Evolutionary conservation across 2,888 invertebrate genomes (phyloP).

Genomic region (Volucella inflata): DNA sequence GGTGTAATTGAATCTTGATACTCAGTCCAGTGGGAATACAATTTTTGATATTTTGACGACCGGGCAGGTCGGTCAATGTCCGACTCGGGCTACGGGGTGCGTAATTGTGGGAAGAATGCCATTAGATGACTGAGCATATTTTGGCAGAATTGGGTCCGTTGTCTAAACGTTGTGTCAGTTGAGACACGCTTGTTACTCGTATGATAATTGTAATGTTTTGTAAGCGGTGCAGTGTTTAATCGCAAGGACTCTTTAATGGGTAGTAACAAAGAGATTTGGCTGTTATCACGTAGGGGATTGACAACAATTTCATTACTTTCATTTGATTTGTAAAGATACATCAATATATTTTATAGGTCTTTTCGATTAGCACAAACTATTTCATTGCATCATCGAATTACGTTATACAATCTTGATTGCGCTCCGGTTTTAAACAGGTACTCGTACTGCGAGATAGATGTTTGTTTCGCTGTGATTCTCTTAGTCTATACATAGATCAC

Average conservation of each 20-base stretch:
- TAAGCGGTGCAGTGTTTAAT: slow-evolving; percentile 33
- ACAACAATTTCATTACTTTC: too few relatives aligned
- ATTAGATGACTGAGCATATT: slow-evolving; percentile 43
- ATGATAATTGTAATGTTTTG: slow-evolving; percentile 2
- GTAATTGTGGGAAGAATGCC: slow-evolving; percentile 36
- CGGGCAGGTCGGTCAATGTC: background rate
- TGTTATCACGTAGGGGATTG: too few relatives aligned
- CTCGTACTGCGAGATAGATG: too few relatives aligned
- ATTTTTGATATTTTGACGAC: slow-evolving; percentile 3
- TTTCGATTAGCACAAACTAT: too few relatives aligned
- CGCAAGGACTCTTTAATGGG: slow-evolving; percentile 13
- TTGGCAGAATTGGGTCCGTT: slow-evolving; percentile 15
- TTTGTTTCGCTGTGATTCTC: too few relatives aligned
- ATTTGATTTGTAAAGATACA: too few relatives aligned
- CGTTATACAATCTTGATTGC: too few relatives aligned
- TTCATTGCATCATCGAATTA: too few relatives aligned
- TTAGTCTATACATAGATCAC: too few relatives aligned
- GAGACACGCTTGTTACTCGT: slow-evolving; percentile 7
- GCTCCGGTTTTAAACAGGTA: too few relatives aligned
- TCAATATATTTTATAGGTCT: too few relatives aligned
- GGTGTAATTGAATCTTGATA: slow-evolving; percentile 14
- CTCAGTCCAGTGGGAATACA: background rate
- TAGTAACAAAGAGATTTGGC: slow-evolving; percentile 3
- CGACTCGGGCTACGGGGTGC: background rate
- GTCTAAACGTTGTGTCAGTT: slow-evolving; percentile 10